Evolutionary conservation across 2,888 invertebrate genomes (phyloP).

Genomic region (Scaptomyza polygonia): DNA sequence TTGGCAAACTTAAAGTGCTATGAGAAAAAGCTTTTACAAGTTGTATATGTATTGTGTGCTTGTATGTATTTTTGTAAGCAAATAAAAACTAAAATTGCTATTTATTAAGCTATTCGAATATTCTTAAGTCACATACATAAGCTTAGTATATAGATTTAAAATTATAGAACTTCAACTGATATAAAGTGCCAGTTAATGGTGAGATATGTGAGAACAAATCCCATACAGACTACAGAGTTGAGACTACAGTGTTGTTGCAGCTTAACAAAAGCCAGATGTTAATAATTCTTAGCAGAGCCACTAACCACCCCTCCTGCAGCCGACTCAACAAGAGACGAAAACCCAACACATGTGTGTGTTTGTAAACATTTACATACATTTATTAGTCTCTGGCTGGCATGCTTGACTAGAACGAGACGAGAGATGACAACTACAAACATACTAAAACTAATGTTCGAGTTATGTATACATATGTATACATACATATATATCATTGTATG

Average conservation of each 20-base stretch:
- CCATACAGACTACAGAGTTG: constrained; percentile 3
- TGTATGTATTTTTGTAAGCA: not conserved
- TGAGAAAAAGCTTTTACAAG: constrained; percentile 6
- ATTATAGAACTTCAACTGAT: constrained; percentile 7
- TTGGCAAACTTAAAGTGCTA: constrained; percentile 10
- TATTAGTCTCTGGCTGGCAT: not conserved
- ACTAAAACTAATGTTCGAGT: constrained; percentile 2
- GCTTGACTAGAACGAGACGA: constrained; percentile 20
- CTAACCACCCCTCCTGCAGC: constrained; percentile 6
- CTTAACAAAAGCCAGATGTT: constrained; percentile 44
- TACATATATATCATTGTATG: constrained; percentile 7
- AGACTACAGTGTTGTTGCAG: constrained; percentile 19
- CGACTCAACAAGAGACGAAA: not conserved
- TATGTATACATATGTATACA: constrained; percentile 6
- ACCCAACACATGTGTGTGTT: constrained; percentile 5
- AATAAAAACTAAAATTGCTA: not conserved
- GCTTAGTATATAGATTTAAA: too few species aligned
- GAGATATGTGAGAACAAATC: constrained; percentile 17
- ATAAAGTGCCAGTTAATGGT: constrained; percentile 16
- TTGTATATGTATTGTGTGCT: not conserved
- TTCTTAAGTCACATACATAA: constrained; percentile 5
- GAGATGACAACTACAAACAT: not conserved
- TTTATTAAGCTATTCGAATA: not conserved
- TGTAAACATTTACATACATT: not conserved
- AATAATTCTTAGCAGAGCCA: constrained; percentile 28